Percentiles rank a stretch among this genome's conserved stretches.
These are phyloP conservation scores for Leuctra nigra DNA, from an alignment of 2,888 invertebrate species.

Conservation along the genomic window DNA sequence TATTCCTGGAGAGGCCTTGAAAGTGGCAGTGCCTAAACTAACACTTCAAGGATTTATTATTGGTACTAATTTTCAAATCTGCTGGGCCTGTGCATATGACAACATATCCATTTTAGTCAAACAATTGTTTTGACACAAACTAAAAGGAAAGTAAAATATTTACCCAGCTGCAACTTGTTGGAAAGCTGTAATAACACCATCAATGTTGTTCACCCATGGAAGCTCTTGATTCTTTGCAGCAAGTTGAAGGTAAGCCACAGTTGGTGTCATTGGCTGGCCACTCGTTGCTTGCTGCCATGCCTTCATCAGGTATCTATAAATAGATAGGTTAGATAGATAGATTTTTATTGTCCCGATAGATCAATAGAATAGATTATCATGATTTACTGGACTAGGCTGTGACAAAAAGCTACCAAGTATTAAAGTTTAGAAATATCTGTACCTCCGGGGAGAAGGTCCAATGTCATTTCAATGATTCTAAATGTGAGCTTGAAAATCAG, in stretches of 20 bases:
- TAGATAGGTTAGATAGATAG: background rate
- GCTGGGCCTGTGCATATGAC: too few relatives aligned
- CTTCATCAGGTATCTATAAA: conserved; percentile 65
- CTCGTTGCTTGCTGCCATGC: conserved; percentile 61
- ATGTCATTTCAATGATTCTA: too few relatives aligned
- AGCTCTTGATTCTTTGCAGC: conserved; percentile 30
- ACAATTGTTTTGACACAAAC: background rate
- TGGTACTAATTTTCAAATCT: too few relatives aligned
- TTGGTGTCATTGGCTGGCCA: conserved; percentile 56
- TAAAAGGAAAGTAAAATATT: conserved; percentile 26
- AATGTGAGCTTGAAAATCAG: too few relatives aligned
- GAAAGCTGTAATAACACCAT: conserved; percentile 52
- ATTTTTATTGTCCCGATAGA: background rate
- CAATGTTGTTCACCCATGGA: conserved; percentile 44
- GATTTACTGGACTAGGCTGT: too few relatives aligned
- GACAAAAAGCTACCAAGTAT: too few relatives aligned
- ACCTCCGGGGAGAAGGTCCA: too few relatives aligned
- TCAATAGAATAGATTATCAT: too few relatives aligned
- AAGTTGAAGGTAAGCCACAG: conserved; percentile 58
- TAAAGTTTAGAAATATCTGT: too few relatives aligned
- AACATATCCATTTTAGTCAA: background rate
- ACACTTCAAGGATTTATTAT: too few relatives aligned
- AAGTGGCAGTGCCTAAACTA: too few relatives aligned
- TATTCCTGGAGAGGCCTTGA: too few relatives aligned
- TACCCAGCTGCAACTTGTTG: conserved; percentile 58